Conservation (phyloP, 2,113 vertebrate genomes). For the Circaetus gallicus region DNA sequence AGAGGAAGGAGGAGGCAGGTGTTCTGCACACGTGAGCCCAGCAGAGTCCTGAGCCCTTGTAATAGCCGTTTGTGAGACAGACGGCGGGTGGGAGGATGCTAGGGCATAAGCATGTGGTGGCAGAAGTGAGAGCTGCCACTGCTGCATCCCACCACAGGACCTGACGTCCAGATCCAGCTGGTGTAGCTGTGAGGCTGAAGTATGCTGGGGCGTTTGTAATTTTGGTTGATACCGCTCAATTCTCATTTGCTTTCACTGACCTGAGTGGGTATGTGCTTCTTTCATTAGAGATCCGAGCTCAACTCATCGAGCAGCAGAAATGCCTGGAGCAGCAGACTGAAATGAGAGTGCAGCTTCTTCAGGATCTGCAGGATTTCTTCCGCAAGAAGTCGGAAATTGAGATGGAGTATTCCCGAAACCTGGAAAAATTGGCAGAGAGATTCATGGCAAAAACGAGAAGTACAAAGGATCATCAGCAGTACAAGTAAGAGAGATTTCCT, state of each 20-base stretch:
- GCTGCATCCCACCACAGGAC: background rate
- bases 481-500: constrained; percentile 82
- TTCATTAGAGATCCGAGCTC: constrained; percentile 90
- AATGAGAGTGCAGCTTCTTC: constrained; percentile 95
- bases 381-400: constrained; percentile 98
- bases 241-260: constrained; percentile 21
- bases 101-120: rapidly evolving
- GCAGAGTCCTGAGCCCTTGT: background rate
- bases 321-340: constrained; percentile 97
- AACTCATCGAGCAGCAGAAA: constrained; percentile 97
- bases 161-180: background rate
- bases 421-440: constrained; percentile 95
- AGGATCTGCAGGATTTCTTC: constrained; percentile 99
- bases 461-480: constrained; percentile 98
- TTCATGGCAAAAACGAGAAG: constrained; percentile 99
- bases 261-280: background rate
- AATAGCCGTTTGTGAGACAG: background rate
- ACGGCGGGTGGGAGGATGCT: background rate
- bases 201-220: background rate
- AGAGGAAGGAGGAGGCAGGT: background rate
- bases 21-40: background rate
- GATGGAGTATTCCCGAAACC: constrained; percentile 95
- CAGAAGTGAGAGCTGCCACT: background rate
- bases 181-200: background rate
- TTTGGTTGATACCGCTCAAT: background rate